Conservation (phyloP, 2,113 vertebrate species). For the Phalacrocorax brasilianus region DNA sequence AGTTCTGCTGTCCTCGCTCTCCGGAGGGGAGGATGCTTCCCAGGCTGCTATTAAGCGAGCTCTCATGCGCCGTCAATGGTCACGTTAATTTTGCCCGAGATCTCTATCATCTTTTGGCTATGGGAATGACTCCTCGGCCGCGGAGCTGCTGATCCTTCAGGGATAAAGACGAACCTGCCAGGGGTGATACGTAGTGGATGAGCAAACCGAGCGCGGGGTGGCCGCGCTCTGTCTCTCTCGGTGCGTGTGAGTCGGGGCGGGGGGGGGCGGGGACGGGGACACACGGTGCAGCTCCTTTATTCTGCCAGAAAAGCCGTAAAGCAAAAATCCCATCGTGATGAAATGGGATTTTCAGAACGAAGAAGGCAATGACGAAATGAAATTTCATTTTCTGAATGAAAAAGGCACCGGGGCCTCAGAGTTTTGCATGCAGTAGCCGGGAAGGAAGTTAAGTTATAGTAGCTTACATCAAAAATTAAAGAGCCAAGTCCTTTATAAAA, state of each 20-base stretch:
- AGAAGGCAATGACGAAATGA: neutral
- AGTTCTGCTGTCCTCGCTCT: neutral
- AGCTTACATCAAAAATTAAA: neutral
- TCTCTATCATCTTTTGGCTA: neutral
- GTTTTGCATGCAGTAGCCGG: neutral
- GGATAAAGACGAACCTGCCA: neutral
- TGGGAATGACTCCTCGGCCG: neutral
- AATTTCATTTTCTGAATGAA: neutral
- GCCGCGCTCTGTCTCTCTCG: neutral
- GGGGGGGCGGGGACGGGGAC: too few species aligned
- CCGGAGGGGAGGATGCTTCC: slow-evolving; percentile 9
- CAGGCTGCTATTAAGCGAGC: neutral
- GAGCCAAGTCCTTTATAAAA: neutral
- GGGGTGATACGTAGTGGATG: rapidly evolving
- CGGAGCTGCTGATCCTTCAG: neutral
- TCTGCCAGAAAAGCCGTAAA: neutral
- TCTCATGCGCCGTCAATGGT: neutral
- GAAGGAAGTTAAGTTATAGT: neutral
- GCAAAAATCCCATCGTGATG: neutral
- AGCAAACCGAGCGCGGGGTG: neutral
- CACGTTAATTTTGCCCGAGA: neutral
- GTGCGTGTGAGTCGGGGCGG: rapidly evolving
- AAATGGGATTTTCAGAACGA: neutral
- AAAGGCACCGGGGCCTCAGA: neutral
- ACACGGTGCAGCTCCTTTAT: neutral